These are phyloP conservation scores for Stratiomys singularior DNA, from an alignment of 2,888 invertebrate species.

Conservation along the genomic window DNA sequence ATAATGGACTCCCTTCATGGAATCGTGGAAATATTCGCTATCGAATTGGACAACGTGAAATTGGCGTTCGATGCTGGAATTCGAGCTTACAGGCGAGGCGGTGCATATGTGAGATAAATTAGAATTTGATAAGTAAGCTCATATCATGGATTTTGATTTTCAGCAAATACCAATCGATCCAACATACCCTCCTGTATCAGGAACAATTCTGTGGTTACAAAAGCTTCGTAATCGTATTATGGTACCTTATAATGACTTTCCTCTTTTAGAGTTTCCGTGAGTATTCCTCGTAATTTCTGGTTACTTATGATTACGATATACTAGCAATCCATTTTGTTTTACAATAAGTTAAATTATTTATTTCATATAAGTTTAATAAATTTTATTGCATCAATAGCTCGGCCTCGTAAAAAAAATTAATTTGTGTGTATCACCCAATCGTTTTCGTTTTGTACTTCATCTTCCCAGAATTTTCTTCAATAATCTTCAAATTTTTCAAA, in stretches of 20 bases:
- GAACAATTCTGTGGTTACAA: constrained; percentile 76
- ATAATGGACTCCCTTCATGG: constrained; percentile 67
- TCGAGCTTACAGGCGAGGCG: constrained; percentile 57
- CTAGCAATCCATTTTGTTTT: no score
- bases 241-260: constrained; percentile 71
- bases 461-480: no score
- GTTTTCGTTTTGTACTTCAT: no score
- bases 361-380: no score
- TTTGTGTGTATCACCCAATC: no score
- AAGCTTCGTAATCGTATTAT: constrained; percentile 73
- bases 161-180: constrained; percentile 70
- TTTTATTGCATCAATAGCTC: no score
- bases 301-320: no score
- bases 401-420: no score
- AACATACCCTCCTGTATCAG: constrained; percentile 81
- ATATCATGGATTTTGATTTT: neutral
- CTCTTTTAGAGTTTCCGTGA: constrained; percentile 74
- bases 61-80: constrained; percentile 71
- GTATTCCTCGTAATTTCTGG: no score
- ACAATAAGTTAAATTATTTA: no score
- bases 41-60: constrained; percentile 75
- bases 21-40: constrained; percentile 71
- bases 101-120: constrained; percentile 53
- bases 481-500: no score
- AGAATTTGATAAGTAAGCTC: neutral